Evolutionary conservation across 1,140 invertebrate species (phyloP).

Genomic region (Lutraria rhynchaena): DNA sequence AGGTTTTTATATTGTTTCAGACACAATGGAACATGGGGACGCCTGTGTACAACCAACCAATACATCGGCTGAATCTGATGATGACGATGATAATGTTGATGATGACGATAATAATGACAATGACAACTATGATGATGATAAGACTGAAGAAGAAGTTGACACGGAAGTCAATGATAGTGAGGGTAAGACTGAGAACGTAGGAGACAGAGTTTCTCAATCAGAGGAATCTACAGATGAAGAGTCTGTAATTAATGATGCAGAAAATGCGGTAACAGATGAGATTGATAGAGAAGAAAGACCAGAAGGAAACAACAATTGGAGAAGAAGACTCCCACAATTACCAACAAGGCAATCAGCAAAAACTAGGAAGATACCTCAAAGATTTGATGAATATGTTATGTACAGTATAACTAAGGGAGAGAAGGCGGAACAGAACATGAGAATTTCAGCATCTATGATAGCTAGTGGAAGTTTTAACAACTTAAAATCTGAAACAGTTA

Average conservation of each 20-base stretch:
- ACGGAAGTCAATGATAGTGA: neutral
- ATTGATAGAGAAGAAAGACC: neutral
- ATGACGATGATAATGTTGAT: too few species aligned
- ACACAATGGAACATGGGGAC: neutral
- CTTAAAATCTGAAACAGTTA: neutral
- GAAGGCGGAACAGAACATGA: neutral
- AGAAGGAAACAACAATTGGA: neutral
- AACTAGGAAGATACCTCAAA: neutral
- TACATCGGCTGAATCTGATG: too few species aligned
- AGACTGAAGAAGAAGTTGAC: neutral
- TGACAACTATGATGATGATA: too few species aligned
- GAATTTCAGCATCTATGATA: neutral
- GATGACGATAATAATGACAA: too few species aligned
- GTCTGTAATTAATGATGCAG: too few species aligned
- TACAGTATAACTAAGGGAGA: neutral
- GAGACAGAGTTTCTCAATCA: too few species aligned
- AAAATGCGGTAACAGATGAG: neutral
- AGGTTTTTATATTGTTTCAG: neutral
- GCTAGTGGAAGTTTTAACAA: neutral
- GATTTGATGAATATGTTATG: slow-evolving; percentile 2
- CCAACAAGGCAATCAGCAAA: slow-evolving; percentile 1
- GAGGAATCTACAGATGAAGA: too few species aligned
- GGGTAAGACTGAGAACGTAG: neutral
- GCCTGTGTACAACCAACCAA: neutral
- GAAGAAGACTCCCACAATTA: neutral